These are phyloP conservation scores for Urocitellus parryii DNA, from an alignment of 2,113 vertebrate species.

Conservation along the genomic window DNA sequence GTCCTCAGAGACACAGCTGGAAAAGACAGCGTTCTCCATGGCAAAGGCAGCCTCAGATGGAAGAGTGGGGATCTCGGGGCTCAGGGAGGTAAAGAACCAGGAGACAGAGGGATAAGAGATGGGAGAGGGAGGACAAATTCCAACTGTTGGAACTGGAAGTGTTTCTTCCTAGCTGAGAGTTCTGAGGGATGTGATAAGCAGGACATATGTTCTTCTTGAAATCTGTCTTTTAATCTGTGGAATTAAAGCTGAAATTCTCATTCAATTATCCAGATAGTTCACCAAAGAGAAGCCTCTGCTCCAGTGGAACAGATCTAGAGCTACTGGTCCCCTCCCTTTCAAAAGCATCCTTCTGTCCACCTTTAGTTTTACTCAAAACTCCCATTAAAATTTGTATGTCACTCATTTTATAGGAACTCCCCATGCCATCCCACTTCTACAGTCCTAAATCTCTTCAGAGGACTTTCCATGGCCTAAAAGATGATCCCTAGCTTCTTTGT, in stretches of 20 bases:
- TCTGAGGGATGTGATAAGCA: background rate
- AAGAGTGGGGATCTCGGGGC: background rate
- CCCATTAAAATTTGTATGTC: background rate
- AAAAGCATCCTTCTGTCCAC: conserved; percentile 16
- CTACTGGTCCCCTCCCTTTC: background rate
- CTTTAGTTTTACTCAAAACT: background rate
- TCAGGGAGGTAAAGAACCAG: background rate
- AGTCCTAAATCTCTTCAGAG: background rate
- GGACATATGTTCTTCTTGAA: background rate
- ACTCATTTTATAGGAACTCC: background rate
- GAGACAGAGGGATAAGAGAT: background rate
- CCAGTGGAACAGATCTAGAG: background rate
- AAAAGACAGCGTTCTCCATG: background rate
- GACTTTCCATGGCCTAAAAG: background rate
- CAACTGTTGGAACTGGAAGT: background rate
- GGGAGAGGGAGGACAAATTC: background rate
- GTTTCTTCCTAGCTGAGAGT: background rate
- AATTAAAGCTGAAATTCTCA: conserved; percentile 5
- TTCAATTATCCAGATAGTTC: conserved; percentile 32
- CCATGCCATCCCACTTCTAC: background rate
- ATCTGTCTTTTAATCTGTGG: background rate
- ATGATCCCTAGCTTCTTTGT: background rate
- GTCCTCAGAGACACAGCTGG: background rate
- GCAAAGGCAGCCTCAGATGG: background rate
- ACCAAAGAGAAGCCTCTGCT: conserved; percentile 29